Conservation (phyloP, 1,140 invertebrate species). For the Solen grandis region DNA sequence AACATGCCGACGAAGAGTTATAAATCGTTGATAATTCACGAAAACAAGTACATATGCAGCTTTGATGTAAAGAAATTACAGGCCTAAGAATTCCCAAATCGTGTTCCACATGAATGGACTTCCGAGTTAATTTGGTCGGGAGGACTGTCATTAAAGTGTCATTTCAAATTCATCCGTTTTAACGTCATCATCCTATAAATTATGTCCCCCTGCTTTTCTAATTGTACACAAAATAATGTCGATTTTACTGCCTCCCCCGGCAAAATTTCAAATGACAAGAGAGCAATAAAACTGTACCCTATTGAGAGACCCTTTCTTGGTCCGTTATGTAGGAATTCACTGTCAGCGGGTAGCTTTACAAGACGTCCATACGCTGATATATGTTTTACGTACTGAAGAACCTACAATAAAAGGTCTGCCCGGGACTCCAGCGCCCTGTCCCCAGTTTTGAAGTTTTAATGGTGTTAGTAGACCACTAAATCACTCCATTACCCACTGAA, state of each 20-base stretch:
- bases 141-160: conserved; percentile 49
- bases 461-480: conserved; percentile 38
- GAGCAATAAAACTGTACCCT: conserved; percentile 46
- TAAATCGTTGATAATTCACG: too few relatives aligned
- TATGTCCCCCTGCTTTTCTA: conserved; percentile 47
- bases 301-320: conserved; percentile 5
- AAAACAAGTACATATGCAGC: not conserved
- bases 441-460: conserved; percentile 50
- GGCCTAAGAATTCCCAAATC: not conserved
- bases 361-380: conserved; percentile 23
- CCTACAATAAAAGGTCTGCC: conserved; percentile 29
- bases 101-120: conserved; percentile 5
- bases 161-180: conserved; percentile 51
- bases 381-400: conserved; percentile 14
- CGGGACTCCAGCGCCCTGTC: conserved; percentile 35
- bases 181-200: conserved; percentile 52
- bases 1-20: too few relatives aligned
- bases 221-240: conserved; percentile 42
- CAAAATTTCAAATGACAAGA: conserved; percentile 9
- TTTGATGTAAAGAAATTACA: not conserved
- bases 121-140: conserved; percentile 33
- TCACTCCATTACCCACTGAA: conserved; percentile 32
- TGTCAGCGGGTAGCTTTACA: conserved; percentile 28
- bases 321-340: conserved; percentile 46
- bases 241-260: conserved; percentile 29